Conservation (phyloP, 2,113 vertebrate genomes). For the Morone chrysops region DNA sequence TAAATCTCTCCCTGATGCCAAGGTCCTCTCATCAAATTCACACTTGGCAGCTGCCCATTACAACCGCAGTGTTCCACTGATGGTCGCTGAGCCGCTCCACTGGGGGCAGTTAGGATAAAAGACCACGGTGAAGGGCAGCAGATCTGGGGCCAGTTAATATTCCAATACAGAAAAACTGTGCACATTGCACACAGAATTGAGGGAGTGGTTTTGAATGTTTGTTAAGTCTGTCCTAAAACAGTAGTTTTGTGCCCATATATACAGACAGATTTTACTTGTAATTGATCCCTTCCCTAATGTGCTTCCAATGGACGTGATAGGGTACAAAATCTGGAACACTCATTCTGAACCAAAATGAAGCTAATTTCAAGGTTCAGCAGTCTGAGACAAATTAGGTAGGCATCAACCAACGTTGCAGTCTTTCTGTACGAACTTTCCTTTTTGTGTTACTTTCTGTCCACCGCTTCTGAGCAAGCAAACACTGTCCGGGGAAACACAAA, state of each 20-base stretch:
- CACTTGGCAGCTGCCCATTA: constrained; percentile 18
- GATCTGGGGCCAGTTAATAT: background rate
- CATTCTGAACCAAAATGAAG: background rate
- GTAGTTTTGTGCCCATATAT: too few species aligned
- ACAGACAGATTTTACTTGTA: background rate
- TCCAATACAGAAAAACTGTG: background rate
- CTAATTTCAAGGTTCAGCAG: background rate
- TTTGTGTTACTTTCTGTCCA: background rate
- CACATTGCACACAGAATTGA: background rate
- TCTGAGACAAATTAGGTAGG: background rate
- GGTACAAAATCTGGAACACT: background rate
- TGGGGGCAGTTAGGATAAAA: constrained; percentile 8
- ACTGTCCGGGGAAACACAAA: background rate
- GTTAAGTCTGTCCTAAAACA: background rate
- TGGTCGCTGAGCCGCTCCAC: background rate
- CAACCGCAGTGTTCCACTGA: background rate
- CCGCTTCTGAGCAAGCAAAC: background rate
- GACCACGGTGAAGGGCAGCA: background rate
- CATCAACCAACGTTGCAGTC: background rate
- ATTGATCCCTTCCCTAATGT: background rate
- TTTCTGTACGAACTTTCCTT: background rate
- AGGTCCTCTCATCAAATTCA: constrained; percentile 14
- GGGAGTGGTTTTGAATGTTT: background rate
- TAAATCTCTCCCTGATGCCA: constrained; percentile 10
- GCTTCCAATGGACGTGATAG: background rate